Conservation (phyloP, 2,797 vertebrate species). For the Cynopterus sphinx region DNA sequence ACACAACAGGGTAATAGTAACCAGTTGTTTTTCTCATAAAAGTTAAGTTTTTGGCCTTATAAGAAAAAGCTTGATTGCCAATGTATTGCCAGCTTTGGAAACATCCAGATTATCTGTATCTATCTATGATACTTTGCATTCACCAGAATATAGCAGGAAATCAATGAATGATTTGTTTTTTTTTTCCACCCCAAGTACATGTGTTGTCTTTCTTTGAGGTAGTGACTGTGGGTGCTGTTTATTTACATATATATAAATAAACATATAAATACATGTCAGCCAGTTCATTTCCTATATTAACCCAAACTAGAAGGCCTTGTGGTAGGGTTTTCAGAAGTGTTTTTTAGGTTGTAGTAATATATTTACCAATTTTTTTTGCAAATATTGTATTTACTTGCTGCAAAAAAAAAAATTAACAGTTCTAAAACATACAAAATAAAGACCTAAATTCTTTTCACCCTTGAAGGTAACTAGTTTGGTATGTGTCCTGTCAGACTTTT, state of each 20-base stretch:
- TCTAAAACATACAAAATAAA: constrained; percentile 2
- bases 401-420: not conserved
- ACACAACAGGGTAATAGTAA: not conserved
- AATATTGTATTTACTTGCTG: constrained; percentile 8
- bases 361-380: constrained; percentile 40
- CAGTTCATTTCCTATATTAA: constrained; percentile 50
- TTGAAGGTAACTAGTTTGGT: not conserved
- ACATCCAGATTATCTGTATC: not conserved
- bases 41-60: not conserved
- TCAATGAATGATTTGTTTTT: constrained; percentile 57
- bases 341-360: not conserved
- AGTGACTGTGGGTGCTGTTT: constrained; percentile 39
- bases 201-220: constrained; percentile 49
- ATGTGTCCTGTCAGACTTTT: not conserved
- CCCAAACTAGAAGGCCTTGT: constrained; percentile 3
- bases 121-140: not conserved
- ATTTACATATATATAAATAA: constrained; percentile 65
- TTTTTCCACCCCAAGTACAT: not conserved
- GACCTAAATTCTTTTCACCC: not conserved
- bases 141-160: not conserved
- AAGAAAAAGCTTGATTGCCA: not conserved
- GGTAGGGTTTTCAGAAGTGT: not conserved
- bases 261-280: constrained; percentile 35
- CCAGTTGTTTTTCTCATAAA: not conserved
- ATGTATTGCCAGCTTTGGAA: not conserved